Base-by-base conservation (phyloP, 2,113 vertebrate genomes). In the Conger conger region DNA sequence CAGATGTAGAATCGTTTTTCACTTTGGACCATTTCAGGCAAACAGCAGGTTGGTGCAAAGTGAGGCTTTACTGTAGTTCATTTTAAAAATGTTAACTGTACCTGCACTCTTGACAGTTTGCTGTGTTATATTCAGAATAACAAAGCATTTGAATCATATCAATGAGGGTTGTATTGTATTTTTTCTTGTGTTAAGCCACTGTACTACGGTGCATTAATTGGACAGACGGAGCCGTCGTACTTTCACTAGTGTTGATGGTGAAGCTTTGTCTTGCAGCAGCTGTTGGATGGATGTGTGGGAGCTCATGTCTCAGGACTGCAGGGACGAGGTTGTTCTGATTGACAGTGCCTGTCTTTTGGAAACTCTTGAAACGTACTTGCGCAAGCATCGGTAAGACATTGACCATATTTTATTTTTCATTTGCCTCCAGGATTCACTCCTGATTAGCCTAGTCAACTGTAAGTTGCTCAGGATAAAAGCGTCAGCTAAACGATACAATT, bases 281-380 rank as follows among this genome's bases (percentile, higher is more conserved):
- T 97, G 97, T 94, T 99, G 98, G 98, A 99, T 99, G 97, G 97
- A 99, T 77, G 96, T 99, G 80, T 99, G 97, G 98, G 98, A 99
- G 91, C 95, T 98, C 80, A 99, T 99, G 97, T 99, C 98, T 90
- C 97, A 98, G 91, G 98, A 98, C 90, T 99, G 98, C 95, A 95
- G 98, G 87, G 97, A 99, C 87, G 98, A 99, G 93, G 97, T 99
- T 83, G 98, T 99, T 92, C 92, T 99, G 91, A 97, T 99, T 23
- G 98, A 99, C 89, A 98, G 96, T 3, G 95, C 95, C 86, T 97
- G 97, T 91, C 97, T 99, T 82, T 93, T 99, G 87, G 97, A 99
- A 94, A 99, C 98, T 0, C 93, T 99, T 92, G 98, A 99, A 94
- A 97, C 96, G 0, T 99, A 99, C 88, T 94, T 99, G 84, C 95